Evolutionary conservation across 2,797 vertebrate species (phyloP), one percentile per base, ranked within the genome.

Genomic region (Columba guinea): DNA sequence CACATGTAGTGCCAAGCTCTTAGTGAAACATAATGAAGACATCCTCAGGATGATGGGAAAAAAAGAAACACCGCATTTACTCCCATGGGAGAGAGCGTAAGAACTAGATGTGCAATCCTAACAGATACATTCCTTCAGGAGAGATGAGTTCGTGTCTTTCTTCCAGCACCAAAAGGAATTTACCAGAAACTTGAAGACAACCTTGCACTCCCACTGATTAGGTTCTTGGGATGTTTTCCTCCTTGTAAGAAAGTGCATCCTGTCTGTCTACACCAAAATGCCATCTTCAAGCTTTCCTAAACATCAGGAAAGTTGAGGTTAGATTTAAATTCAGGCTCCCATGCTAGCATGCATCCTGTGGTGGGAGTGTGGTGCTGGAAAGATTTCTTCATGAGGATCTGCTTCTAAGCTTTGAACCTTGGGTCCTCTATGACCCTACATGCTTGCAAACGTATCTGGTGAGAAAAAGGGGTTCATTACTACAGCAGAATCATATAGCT

Each of bases 11-110:
- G 75, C 59, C 24, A 41, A 92, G 74, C 78, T 86, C 83, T 90
- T 88, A 67, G 93, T 71, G 34, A 67, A 94, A 91, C 77, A 81
- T 90, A 93, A 96, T 93, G 86, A 96, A 96, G 95, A 95, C 80
- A 95, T 95, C 90, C 87, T 92, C 51, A 14, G 86, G 88, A 95
- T 84, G 60, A 95, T 53, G 44, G 59, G 37, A 49, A 93, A 37
- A 93, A 93, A 88, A 84, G 74, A 85, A 87, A 55, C 26, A 39
- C 56, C 0, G 0, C 14, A 21, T 89, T 95, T 96, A 65, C 55
- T 96, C 91, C 69, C 91, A 35, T 74, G 87, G 59, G 87, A 92
- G 70, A n/a, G 55, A 81, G 37, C 8, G 8, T 28, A 67, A 34
- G 74, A 94, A 83, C 28, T 76, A 77, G 49, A 84, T 49, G 71